Evolutionary conservation across 2,888 invertebrate species (phyloP).

Genomic region (Rhamphomyia laevipes): DNA sequence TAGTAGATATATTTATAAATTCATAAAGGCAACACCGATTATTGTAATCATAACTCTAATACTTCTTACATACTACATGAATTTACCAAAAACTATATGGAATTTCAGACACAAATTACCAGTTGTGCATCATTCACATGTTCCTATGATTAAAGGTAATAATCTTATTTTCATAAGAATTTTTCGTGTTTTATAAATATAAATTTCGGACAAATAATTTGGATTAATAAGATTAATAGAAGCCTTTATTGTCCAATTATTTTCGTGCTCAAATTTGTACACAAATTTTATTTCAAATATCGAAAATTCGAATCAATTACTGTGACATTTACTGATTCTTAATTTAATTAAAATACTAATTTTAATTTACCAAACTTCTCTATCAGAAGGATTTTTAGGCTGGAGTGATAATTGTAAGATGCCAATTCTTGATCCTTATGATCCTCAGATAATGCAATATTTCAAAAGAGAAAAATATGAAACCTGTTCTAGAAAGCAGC

Average conservation of each 20-base stretch:
- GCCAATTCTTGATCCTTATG: conserved; percentile 47
- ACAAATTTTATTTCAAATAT: too few species aligned
- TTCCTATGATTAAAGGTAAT: too few species aligned
- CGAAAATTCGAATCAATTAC: too few species aligned
- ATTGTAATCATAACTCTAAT: conserved; percentile 16
- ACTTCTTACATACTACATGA: conserved; percentile 23
- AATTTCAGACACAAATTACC: conserved; percentile 22
- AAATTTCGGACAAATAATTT: too few species aligned
- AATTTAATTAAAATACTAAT: too few species aligned
- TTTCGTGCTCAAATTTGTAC: too few species aligned
- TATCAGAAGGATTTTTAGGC: conserved; percentile 33
- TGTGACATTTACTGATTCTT: too few species aligned
- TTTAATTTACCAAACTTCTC: too few species aligned
- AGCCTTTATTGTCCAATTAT: too few species aligned
- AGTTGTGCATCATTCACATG: conserved; percentile 29
- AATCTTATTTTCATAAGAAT: too few species aligned
- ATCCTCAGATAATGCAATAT: conserved; percentile 41
- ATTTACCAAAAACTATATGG: conserved; percentile 19
- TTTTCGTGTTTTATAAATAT: too few species aligned
- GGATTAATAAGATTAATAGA: too few species aligned
- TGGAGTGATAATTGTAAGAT: conserved; percentile 52
- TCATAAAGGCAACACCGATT: conserved; percentile 12
- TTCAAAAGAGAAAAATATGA: conserved; percentile 43
- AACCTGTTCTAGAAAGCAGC: conserved; percentile 37
- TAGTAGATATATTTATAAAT: conserved; percentile 2